Base-by-base conservation (phyloP, 2,888 invertebrate species). In the Catotricha subobsoleta region DNA sequence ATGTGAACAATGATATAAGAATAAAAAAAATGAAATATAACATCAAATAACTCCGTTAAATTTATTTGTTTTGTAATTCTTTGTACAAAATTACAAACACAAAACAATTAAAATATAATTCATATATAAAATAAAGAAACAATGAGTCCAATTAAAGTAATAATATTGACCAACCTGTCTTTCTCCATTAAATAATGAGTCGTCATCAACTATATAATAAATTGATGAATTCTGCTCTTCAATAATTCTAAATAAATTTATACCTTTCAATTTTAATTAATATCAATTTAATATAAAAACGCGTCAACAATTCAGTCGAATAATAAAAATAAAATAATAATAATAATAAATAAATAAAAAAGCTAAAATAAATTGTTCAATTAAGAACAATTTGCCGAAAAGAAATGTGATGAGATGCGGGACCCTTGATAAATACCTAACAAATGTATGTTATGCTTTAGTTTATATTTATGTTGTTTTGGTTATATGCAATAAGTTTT, bases 371-470 rank as follows among this genome's bases (percentile, higher is more conserved):
- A 39, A 39, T 39, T 39, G 39, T 39, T 39, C 39, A 39, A 39
- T 39, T 39, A 39, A 39, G 39, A 39, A 39, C 28, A 39, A 39
- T 39, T 39, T 39, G 39, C 39, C 28, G 39, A 39, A 39, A 39
- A 29, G 28, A 28, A 39, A 39, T 39, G 39, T 39, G 39, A 28
- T 27, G 28, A 39, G 29, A 39, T 39, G 39, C 39, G 39, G 39
- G 39, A 35, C 33, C 34, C 34, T 19, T 35, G 36, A 25, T 36
- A 23, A 13, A 36, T 36, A 9, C 34, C 25, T 12, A 19, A 18
- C n/a, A 33, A 34, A 19, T n/a, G 21, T 21, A 34, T 34, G 34
- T 34, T 36, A 25, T 36, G 15, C 36, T 16, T 36, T 25, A 23
- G n/a, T 23, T 16, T 16, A 6, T 6, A 25, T 25, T 6, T 10